Evolutionary conservation across 2,113 vertebrate species (phyloP), one percentile per base, ranked within the genome.

Genomic region (Cepphus grylle): DNA sequence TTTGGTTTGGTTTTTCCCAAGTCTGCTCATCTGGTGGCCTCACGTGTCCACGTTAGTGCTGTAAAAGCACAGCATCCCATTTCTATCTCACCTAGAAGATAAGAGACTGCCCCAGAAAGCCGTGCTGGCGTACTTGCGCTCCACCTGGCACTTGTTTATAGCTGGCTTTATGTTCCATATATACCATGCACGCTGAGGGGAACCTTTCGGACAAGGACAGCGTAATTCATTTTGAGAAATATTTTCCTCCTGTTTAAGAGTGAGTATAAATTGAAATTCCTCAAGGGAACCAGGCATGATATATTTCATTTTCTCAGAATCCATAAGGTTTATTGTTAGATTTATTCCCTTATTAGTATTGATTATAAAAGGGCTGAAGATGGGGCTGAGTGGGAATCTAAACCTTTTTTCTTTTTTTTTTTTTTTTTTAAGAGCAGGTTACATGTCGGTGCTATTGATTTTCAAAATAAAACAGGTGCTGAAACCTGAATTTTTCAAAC

Each of bases 291-390:
- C 26, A n/a, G 29, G 52, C 30, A 43, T 5, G 50, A 29, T 89
- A 81, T 87, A 89, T 94, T 78, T 94, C 83, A 89, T 91, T 89
- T 94, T 81, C 88, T 84, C 29, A 13, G 73, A 84, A 93, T 69
- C 72, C 30, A 3, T 78, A 32, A 47, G 43, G 26, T 85, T 89
- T 65, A 15, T 38, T 82, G 61, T 76, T 84, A 91, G 73, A 92
- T 93, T 91, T 87, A 89, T 74, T 91, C 43, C 18, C 72, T 92
- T 85, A 81, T 94, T 88, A 74, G 92, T 92, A 95, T 94, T 91
- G 83, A 95, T 88, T 89, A 62, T 15, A 56, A 25, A 84, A 76
- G 27, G 56, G 80, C 43, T 88, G 67, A 74, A 81, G 53, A 81
- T 9, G 1, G 22, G 21, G 3, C 53, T 43, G 47, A 62, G 32